These are phyloP conservation scores for Bubo blakistoni DNA, from an alignment of 2,113 vertebrate species.

Conservation along the genomic window DNA sequence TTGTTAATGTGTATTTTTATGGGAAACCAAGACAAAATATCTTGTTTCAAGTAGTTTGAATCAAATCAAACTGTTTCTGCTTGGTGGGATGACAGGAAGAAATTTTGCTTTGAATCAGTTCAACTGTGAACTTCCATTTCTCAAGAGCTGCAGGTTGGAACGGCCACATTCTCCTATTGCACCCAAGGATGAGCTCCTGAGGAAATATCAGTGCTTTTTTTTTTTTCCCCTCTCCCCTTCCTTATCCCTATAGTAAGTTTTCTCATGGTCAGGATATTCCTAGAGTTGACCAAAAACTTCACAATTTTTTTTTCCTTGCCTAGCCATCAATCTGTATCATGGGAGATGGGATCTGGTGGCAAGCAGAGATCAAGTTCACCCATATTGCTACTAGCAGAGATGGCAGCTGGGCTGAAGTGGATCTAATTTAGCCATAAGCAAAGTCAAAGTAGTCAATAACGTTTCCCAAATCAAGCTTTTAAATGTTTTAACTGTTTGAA, in stretches of 20 bases:
- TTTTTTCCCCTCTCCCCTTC: not conserved
- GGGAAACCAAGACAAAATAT: not conserved
- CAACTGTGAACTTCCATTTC: not conserved
- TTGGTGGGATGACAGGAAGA: not conserved
- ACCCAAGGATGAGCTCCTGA: not conserved
- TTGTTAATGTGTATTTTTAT: not conserved
- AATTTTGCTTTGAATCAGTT: not conserved
- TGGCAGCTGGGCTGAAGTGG: fast-evolving
- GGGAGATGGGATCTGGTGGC: not conserved
- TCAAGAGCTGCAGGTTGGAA: not conserved
- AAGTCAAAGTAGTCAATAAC: not conserved
- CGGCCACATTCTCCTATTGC: fast-evolving
- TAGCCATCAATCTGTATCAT: not conserved
- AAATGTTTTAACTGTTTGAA: not conserved
- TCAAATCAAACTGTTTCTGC: not conserved
- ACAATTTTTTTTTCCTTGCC: not conserved
- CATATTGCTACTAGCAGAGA: not conserved
- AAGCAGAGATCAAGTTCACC: not conserved
- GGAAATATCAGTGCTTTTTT: not conserved
- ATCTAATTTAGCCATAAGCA: not conserved
- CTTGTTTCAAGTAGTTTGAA: not conserved
- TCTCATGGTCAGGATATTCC: not conserved
- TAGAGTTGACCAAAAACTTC: not conserved
- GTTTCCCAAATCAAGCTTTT: not conserved
- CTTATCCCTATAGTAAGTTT: not conserved